Evolutionary conservation across 2,797 vertebrate species (phyloP), one percentile per base, ranked within the genome.

Genomic region (Trematomus bernacchii): DNA sequence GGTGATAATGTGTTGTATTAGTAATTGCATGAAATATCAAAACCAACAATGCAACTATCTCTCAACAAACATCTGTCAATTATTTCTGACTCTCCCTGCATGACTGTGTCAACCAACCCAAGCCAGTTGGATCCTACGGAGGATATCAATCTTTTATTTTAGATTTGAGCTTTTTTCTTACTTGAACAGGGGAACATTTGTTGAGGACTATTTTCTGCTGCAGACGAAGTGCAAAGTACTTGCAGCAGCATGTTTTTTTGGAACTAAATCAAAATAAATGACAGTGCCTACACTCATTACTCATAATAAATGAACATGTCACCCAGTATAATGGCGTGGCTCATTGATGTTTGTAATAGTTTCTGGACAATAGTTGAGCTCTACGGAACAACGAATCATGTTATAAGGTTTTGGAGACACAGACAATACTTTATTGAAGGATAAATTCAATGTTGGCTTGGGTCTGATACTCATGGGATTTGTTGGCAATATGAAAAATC

Each of bases 341-440:
- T 40, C 1, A 43, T 0, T 58, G 58, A 60, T 51, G 21, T 15
- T 64, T 81, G 33, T 1, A 33, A 67, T 76, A 23, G 13, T 10
- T 43, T 69, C 44, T 33, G 33, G 42, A 63, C 48, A 55, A 50
- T 19, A 47, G 58, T 23, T 42, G 15, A 21, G 18, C 6, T 12
- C 40, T 50, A 8, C 48, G 16, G 48, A 43, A 52, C 44, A 69
- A 37, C 21, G 6, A 15, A 67, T 63, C 58, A 23, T 18, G 51
- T 21, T 15, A 19, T 18, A 64, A 66, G 33, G 53, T 6, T 42
- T 52, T 66, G 30, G 23, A 53, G 40, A 44, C 12, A n/a, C 9
- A 43, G 50, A 63, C 57, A 76, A 51, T 40, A 19, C 54, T 37
- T 61, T n/a, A 55, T 65, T 23, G 8, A 37, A 37, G 33, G 33